phyloP scores from a whole-genome alignment of 2,888 invertebrate genomes.

The Mythimna impura region DNA sequence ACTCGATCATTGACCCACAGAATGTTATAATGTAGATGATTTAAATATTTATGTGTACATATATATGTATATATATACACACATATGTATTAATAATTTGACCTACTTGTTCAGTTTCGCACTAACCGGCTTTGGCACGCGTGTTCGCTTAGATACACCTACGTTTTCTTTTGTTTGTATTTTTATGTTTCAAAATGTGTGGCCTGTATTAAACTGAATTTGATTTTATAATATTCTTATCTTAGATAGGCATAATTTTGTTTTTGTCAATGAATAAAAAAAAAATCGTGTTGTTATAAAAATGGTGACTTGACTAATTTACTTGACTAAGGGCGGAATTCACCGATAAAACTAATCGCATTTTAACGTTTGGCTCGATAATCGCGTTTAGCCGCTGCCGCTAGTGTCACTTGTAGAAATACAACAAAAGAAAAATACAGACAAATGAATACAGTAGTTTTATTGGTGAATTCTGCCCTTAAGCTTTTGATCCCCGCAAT shows the following conservation, averaged over 20 bases:
- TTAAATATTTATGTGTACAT: conserved; percentile 45
- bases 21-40: conserved; percentile 32
- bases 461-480: no score
- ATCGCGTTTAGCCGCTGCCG: no score
- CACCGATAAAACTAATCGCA: no score
- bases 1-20: conserved; percentile 59
- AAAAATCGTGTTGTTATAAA: no score
- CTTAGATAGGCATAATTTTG: neutral
- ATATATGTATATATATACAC: conserved; percentile 21
- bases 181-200: neutral
- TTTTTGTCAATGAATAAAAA: neutral
- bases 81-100: conserved; percentile 20
- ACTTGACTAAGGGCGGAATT: no score
- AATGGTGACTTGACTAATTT: no score
- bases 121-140: conserved; percentile 26
- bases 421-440: no score
- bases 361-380: no score
- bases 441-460: no score
- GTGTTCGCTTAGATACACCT: neutral
- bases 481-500: no score
- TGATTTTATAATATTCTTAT: neutral
- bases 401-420: no score
- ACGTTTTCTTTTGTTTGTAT: neutral
- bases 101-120: conserved; percentile 52
- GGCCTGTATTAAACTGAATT: no score